Evolutionary conservation across 2,113 vertebrate genomes (phyloP).

Genomic region (Falco punctatus): DNA sequence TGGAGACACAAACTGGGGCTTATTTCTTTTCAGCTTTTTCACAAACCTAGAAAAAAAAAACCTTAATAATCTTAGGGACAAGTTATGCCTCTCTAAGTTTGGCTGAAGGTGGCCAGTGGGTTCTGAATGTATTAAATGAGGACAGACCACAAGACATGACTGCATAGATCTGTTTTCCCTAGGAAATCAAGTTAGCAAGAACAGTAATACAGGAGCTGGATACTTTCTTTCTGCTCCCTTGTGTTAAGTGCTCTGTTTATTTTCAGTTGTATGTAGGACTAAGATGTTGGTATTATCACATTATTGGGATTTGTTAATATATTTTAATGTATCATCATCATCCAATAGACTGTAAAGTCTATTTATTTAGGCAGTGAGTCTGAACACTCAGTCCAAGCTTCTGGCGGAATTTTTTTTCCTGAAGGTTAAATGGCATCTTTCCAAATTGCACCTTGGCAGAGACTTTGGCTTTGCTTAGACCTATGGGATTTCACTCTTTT

Average conservation of each 20-base stretch:
- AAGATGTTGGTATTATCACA: not conserved
- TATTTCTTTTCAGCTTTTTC: not conserved
- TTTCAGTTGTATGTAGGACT: not conserved
- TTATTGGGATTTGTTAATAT: not conserved
- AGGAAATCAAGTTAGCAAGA: not conserved
- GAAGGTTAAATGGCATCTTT: constrained; percentile 41
- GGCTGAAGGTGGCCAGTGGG: rapidly evolving
- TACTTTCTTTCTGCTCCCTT: not conserved
- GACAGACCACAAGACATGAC: not conserved
- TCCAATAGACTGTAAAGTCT: not conserved
- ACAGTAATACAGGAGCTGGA: not conserved
- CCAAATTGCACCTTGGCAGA: constrained; percentile 42
- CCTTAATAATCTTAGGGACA: not conserved
- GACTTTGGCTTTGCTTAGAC: constrained; percentile 3
- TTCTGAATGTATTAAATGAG: not conserved
- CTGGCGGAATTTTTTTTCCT: constrained; percentile 40
- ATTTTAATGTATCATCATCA: not conserved
- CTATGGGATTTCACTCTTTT: not conserved
- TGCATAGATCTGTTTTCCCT: not conserved
- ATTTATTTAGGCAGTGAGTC: constrained; percentile 32
- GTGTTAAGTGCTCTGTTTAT: not conserved
- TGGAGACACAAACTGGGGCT: not conserved
- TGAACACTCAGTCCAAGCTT: not conserved
- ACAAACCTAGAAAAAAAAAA: not conserved
- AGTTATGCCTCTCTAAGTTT: not conserved